Conservation (phyloP, 2,888 invertebrate genomes). For the Pachycephus smyrnensis region DNA sequence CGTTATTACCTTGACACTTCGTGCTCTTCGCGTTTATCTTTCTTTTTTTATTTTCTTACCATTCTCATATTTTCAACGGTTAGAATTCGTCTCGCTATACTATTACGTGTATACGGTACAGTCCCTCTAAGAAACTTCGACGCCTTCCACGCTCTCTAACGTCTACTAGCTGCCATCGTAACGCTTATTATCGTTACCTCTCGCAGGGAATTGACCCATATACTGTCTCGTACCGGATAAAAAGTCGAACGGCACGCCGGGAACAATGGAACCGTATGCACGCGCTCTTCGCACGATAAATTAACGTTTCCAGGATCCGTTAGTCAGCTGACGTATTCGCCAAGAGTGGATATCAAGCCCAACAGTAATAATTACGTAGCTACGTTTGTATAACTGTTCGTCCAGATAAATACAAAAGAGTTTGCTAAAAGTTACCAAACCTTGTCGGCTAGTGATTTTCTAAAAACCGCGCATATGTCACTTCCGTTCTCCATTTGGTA, state of each 20-base stretch:
- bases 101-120: not conserved
- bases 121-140: not conserved
- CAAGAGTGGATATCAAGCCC: not conserved
- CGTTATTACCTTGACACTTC: not conserved
- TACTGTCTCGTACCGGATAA: not conserved
- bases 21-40: not conserved
- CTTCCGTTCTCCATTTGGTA: not conserved
- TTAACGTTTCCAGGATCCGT: slow-evolving; percentile 6
- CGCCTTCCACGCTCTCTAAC: not conserved
- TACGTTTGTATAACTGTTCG: not conserved
- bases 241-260: not conserved
- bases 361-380: not conserved
- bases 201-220: not conserved
- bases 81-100: not conserved
- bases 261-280: slow-evolving; percentile 2
- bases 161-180: not conserved
- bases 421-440: not conserved
- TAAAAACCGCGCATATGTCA: not conserved
- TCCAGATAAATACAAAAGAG: not conserved
- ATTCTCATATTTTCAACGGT: not conserved
- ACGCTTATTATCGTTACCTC: not conserved
- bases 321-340: not conserved
- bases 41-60: not conserved
- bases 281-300: slow-evolving; percentile 4
- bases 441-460: not conserved